Conservation (phyloP, 1,140 invertebrate species). For the Hydropsyche tenuis region DNA sequence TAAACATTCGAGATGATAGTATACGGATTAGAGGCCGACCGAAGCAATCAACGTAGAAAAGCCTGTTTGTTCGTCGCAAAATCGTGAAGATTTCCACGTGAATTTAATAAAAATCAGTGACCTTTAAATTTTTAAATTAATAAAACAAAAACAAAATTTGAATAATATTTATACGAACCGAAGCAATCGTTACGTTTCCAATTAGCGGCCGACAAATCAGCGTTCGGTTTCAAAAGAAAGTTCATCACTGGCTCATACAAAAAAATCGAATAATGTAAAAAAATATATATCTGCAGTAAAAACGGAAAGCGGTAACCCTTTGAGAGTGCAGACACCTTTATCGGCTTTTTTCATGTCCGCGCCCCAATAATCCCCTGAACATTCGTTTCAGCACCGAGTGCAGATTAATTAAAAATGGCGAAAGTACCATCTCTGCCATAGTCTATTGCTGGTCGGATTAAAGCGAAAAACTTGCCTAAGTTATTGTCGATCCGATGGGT, state of each 20-base stretch:
- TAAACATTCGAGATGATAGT: slow-evolving; percentile 23
- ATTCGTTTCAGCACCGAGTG: slow-evolving; percentile 13
- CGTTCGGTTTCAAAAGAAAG: slow-evolving; percentile 20
- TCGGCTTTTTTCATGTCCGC: slow-evolving; percentile 26
- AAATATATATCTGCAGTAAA: neutral
- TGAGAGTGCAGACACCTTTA: slow-evolving; percentile 30
- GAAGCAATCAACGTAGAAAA: slow-evolving; percentile 30
- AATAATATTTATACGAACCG: neutral
- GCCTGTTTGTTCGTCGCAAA: slow-evolving; percentile 13
- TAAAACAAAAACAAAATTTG: no score
- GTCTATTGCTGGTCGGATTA: neutral
- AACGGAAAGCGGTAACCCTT: slow-evolving; percentile 7
- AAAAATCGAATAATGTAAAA: neutral
- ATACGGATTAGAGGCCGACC: slow-evolving; percentile 23
- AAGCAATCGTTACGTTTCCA: slow-evolving; percentile 14
- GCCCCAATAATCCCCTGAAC: slow-evolving; percentile 28
- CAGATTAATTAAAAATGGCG: slow-evolving; percentile 32
- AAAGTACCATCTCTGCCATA: neutral
- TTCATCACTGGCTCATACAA: slow-evolving; percentile 10
- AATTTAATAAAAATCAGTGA: slow-evolving; percentile 2
- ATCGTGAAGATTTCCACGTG: slow-evolving; percentile 9
- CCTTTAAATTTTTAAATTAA: no score
- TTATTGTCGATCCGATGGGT: neutral
- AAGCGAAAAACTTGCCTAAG: neutral
- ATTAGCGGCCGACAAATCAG: slow-evolving; percentile 10